Percentiles rank a stretch among this genome's conserved stretches.
Evolutionary conservation across 35 echinoderm and acorn worm species (phyloP).

Genomic region (Apostichopus japonicus): DNA sequence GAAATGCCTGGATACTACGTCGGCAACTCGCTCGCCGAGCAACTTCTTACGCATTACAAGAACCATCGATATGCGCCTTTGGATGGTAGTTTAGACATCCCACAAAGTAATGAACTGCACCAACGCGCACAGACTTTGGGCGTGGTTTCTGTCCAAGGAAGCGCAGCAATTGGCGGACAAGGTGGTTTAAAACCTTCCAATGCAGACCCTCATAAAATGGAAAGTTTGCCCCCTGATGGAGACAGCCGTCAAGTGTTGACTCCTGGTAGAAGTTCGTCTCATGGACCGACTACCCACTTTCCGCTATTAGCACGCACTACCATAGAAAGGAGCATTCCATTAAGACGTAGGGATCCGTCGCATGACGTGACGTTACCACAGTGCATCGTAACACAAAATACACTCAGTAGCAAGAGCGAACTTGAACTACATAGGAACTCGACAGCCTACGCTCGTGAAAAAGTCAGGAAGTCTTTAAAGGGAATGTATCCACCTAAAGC

Average conservation of each 20-base stretch:
- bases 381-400: constrained; percentile 10
- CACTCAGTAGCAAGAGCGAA: not conserved
- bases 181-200: not conserved
- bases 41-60: constrained; percentile 8
- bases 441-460: not conserved
- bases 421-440: not conserved
- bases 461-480: constrained; percentile 14
- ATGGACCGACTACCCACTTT: not conserved
- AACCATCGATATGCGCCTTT: not conserved
- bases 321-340: constrained; percentile 37
- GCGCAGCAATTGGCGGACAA: constrained; percentile 22
- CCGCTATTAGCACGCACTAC: not conserved
- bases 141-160: not conserved
- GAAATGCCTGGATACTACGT: constrained; percentile 48
- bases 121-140: constrained; percentile 35
- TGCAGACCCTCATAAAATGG: not conserved
- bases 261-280: not conserved
- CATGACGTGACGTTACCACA: constrained; percentile 30
- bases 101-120: constrained; percentile 2
- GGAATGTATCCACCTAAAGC: constrained; percentile 32
- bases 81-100: not conserved
- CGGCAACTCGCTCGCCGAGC: constrained; percentile 28
- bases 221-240: not conserved
- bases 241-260: not conserved
- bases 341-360: constrained; percentile 25